Conservation (phyloP, 2,888 invertebrate species). For the Agrotis clavis region DNA sequence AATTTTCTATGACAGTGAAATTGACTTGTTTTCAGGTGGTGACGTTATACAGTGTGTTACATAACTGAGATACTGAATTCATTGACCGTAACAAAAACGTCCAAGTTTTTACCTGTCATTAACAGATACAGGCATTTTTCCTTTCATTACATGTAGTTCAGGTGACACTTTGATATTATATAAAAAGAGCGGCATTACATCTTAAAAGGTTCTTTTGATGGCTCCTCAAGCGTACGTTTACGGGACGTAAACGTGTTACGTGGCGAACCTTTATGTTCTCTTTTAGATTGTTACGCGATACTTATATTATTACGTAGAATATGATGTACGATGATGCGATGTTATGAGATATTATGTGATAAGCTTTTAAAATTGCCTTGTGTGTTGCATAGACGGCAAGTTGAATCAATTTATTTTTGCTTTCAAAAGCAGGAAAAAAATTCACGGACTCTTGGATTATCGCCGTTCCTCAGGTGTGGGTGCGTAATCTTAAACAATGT, state of each 20-base stretch:
- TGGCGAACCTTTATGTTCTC: constrained; percentile 28
- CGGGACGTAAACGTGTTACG: constrained; percentile 38
- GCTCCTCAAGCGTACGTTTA: constrained; percentile 42
- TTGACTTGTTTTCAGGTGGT: too few species aligned
- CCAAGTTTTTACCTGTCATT: background rate
- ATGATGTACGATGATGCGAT: background rate
- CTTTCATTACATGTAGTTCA: constrained; percentile 39
- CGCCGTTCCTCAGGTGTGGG: too few species aligned
- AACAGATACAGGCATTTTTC: background rate
- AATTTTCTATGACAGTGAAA: too few species aligned
- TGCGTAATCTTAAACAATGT: too few species aligned
- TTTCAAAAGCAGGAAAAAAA: too few species aligned
- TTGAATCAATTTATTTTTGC: too few species aligned
- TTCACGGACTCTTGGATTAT: too few species aligned
- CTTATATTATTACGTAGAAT: constrained; percentile 32
- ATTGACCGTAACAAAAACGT: background rate
- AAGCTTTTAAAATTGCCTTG: too few species aligned
- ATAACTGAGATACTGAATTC: too few species aligned
- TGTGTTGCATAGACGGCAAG: too few species aligned
- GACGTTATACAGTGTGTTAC: too few species aligned
- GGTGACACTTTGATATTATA: constrained; percentile 41
- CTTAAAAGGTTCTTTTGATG: constrained; percentile 52
- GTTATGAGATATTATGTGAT: too few species aligned
- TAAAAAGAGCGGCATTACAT: constrained; percentile 37
- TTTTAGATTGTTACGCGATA: constrained; percentile 24